These are phyloP conservation scores for Minunthozetes semirufus DNA, from an alignment of 2,888 invertebrate genomes.

Conservation along the genomic window DNA sequence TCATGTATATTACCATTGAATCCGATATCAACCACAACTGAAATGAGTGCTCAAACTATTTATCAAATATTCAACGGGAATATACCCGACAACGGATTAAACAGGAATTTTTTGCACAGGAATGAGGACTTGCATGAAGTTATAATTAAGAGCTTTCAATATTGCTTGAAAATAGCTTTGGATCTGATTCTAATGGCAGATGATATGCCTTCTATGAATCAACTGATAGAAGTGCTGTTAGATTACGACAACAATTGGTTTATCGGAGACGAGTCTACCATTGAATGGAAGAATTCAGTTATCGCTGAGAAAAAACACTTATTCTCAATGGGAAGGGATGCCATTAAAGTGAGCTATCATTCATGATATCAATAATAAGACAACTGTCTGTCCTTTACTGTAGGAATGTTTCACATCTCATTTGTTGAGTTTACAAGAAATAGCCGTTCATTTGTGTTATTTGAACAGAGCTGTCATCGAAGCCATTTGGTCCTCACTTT, in stretches of 20 bases:
- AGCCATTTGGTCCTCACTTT: conserved; percentile 52
- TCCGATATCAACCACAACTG: not conserved
- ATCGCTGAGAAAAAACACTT: conserved; percentile 47
- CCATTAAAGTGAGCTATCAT: conserved; percentile 37
- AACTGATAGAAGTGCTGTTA: conserved; percentile 47
- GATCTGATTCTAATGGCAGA: conserved; percentile 50
- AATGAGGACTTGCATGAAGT: conserved; percentile 32
- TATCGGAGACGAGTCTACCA: conserved; percentile 48
- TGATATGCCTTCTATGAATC: conserved; percentile 42
- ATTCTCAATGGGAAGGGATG: conserved; percentile 46
- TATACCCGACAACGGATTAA: not conserved
- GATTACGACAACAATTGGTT: conserved; percentile 49
- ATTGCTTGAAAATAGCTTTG: conserved; percentile 50
- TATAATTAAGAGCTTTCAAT: conserved; percentile 44
- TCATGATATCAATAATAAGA: not conserved
- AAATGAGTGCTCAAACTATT: conserved; percentile 21
- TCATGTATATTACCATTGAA: not conserved
- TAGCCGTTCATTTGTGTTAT: conserved; percentile 47
- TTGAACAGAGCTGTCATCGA: conserved; percentile 49
- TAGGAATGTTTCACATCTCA: conserved; percentile 49
- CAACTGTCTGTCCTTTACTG: not conserved
- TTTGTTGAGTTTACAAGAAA: conserved; percentile 47
- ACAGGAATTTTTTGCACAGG: not conserved
- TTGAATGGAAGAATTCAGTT: conserved; percentile 49
- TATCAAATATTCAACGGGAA: conserved; percentile 17